Evolutionary conservation across 2,797 vertebrate genomes (phyloP), one percentile per base, ranked within the genome.

Genomic region (Chelmon rostratus): DNA sequence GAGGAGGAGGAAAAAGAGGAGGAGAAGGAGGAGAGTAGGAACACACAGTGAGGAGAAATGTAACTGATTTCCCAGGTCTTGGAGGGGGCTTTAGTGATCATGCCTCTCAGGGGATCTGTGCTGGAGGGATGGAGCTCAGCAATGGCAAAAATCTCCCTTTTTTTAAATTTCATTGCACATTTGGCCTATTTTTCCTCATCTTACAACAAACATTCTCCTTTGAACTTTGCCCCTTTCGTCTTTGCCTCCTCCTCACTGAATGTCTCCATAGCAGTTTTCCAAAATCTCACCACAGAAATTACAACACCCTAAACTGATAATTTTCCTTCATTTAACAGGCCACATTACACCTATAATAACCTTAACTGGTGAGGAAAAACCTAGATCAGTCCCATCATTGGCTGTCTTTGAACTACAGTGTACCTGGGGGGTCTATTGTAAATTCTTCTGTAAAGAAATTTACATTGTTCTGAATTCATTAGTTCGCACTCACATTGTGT

Each of bases 1-100:
- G 52, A 67, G 65, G 16, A 67, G 52, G 63, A 81, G 68, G 84
- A 76, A 64, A 28, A 66, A 50, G 49, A 54, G 33, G 28, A 57
- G 61, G 37, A 79, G 76, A n/a, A 78, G 65, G 71, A 69, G 46
- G 92, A 68, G 73, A 94, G 95, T 11, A 53, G 78, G 79, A 89
- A 88, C 88, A 87, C 85, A 92, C 85, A 91, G 84, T 88, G 84
- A 91, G 79, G 69, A 90, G 76, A 89, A 93, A 88, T 92, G 40
- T 88, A 92, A 92, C 84, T 88, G 78, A 91, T 87, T 93, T 92
- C 87, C 86, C 75, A 83, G 64, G 62, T 93, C 76, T 77, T 54
- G n/a, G 59, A 58, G 68, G 47, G 57, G 59, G 53, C 46, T 81
- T 89, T 84, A 86, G 83, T 86, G 77, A 82, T 85, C 35, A 64